Evolutionary conservation across 2,113 vertebrate species (phyloP).

Genomic region (Benitochromis conjunctus): DNA sequence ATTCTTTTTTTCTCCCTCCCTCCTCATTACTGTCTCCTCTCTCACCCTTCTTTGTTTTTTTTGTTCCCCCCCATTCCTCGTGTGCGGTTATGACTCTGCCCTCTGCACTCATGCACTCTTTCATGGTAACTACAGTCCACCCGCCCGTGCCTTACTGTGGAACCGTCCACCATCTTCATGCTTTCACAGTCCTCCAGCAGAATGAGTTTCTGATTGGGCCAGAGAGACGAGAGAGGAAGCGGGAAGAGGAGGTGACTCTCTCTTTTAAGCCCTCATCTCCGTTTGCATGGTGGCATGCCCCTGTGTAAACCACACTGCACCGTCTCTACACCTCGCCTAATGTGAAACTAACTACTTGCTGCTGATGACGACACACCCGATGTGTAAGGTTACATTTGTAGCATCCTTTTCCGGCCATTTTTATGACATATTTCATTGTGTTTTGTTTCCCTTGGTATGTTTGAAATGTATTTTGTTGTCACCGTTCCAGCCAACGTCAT

Average conservation of each 20-base stretch:
- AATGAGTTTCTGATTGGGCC: slow-evolving; percentile 91
- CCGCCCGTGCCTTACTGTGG: slow-evolving; percentile 96
- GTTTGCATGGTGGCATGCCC: slow-evolving; percentile 47
- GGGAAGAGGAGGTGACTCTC: slow-evolving; percentile 80
- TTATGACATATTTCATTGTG: background rate
- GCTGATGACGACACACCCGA: background rate
- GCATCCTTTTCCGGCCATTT: background rate
- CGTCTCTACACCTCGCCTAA: background rate
- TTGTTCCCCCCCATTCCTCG: slow-evolving; percentile 37
- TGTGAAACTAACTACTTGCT: slow-evolving; percentile 16
- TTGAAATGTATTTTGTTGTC: background rate
- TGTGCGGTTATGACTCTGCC: slow-evolving; percentile 46
- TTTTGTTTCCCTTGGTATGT: background rate
- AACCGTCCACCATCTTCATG: slow-evolving; percentile 99
- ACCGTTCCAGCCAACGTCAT: background rate
- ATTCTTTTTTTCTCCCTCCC: background rate
- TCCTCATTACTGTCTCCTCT: background rate
- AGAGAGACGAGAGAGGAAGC: slow-evolving; percentile 69
- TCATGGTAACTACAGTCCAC: slow-evolving; percentile 80
- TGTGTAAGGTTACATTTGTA: background rate
- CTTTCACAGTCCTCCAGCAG: slow-evolving; percentile 99
- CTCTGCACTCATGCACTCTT: slow-evolving; percentile 45
- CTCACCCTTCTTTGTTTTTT: slow-evolving; percentile 26
- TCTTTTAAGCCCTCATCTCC: slow-evolving; percentile 46
- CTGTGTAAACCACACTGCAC: background rate